Base-by-base conservation (phyloP, 2,797 vertebrate species). In the Florisuga fusca region DNA sequence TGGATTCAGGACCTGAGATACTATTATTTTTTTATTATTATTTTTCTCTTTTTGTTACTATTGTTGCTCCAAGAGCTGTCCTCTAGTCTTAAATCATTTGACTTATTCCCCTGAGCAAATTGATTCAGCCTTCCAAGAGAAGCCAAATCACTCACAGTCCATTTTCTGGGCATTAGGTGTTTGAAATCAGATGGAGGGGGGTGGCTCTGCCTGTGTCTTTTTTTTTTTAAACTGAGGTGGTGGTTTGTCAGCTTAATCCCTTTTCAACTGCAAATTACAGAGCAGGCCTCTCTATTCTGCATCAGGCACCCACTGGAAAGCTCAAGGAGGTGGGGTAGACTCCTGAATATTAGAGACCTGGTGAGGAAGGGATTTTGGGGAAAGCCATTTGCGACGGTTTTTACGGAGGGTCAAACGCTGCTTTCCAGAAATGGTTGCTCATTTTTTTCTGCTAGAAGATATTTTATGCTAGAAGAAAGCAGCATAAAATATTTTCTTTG, bases 121-220 rank as follows among this genome's bases (percentile, higher is more conserved):
- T 12, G 78, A 73, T 93, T 38, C 59, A 58, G 51, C 87, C 55
- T 87, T 68, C 29, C 61, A 19, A 67, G 86, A 88, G 84, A 14
- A 76, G 22, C 62, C 54, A 50, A 29, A 58, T 81, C 43, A 2
- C 43, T 72, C 45, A 6, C 62, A 63, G 84, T 3, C 62, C 58
- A 3, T 81, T 84, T 64, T 83, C 71, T 62, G 62, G 91, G 73
- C n/a, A 1, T 11, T 34, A 21, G n/a, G n/a, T 41, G 50, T 15
- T 77, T 69, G 20, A 9, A 2, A 23, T 23, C 59, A 17, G 69
- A 41, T 25, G 38, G 13, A 10, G 38, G 61, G 66, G 61, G 74
- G 7, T 53, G 46, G 51, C 6, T 76, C 84, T 22, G 5, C 3
- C 1, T 1, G n/a, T n/a, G 4, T 31, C 1, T 0, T 15, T 41